Evolutionary conservation across 2,888 invertebrate genomes (phyloP).

Genomic region (Emesis russula): DNA sequence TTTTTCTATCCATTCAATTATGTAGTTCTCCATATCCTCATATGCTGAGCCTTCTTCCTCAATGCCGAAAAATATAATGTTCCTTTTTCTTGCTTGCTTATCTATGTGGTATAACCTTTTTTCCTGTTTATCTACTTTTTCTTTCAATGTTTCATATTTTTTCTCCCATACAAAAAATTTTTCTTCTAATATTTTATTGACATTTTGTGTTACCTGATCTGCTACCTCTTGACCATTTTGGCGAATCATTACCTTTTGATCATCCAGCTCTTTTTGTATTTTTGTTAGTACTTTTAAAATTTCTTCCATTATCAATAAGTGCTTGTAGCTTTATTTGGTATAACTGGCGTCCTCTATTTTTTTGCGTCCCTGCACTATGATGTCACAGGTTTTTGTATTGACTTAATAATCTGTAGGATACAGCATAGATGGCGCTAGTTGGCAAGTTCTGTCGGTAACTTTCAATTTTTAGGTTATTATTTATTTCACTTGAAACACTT

Average conservation of each 20-base stretch:
- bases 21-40: conserved; percentile 25
- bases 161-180: conserved; percentile 56
- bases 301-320: conserved; percentile 43
- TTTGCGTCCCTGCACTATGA: background rate
- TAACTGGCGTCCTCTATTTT: background rate
- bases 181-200: conserved; percentile 69
- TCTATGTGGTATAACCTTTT: background rate
- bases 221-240: conserved; percentile 38
- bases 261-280: conserved; percentile 46
- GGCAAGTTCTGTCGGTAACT: background rate
- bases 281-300: conserved; percentile 38
- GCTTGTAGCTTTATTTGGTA: background rate
- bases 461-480: background rate
- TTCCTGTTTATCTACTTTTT: conserved; percentile 57
- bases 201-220: conserved; percentile 65
- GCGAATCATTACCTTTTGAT: conserved; percentile 40
- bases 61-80: conserved; percentile 4
- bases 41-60: conserved; percentile 52
- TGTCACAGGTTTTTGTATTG: background rate
- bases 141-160: conserved; percentile 57
- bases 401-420: background rate
- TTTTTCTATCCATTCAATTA: conserved; percentile 38
- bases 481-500: background rate
- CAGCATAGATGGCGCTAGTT: background rate
- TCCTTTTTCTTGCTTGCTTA: background rate